Base-by-base conservation (phyloP, 2,888 invertebrate genomes). In the Thereva nobilitata region DNA sequence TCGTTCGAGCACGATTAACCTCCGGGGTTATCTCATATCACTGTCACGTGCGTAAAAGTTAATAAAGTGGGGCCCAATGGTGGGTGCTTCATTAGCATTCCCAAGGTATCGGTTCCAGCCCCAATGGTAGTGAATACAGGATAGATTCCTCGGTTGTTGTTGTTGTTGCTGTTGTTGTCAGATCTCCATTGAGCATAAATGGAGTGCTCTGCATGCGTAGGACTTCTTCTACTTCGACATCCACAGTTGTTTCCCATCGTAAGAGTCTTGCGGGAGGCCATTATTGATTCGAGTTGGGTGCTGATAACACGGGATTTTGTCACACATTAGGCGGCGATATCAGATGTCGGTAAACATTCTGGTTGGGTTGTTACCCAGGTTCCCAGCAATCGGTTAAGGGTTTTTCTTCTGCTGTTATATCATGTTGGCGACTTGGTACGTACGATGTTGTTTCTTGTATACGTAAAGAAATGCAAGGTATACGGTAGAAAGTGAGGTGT, bases 1-100 rank as follows among this genome's bases (percentile, higher is more conserved):
- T 23, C 23, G 23, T 23, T 23, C 23, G 23, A 23, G 23, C 23
- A 23, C 23, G 23, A 23, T 23, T 23, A 23, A 23, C 23, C 23
- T 23, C 23, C 23, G 23, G 23, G 23, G 23, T 23, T 23, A 23
- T 23, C 23, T 23, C 23, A 23, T 23, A 23, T 23, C 23, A 23
- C 23, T 23, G 23, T 42, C 9, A 42, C 35, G 42, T 12, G 2
- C 45, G 44, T 41, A 55, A 34, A 37, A 44, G n/a, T 12, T 9
- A 10, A 6, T 38, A 41, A 23, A 55, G 41, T 56, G 56, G 42
- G 44, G 23, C 56, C 37, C 56, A 56, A 35, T 42, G 34, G 42
- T 41, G 34, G 34, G 44, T 37, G 56, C 56, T 45, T 55, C 55
- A 55, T 56, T 56, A 56, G 56, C 42, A 56, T 56, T 56, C 56